A percentile compares a stretch with the other conserved stretches of the same genome.
phyloP scores from a whole-genome alignment of 2,888 invertebrate genomes.

The Xestia rhomboidea region DNA sequence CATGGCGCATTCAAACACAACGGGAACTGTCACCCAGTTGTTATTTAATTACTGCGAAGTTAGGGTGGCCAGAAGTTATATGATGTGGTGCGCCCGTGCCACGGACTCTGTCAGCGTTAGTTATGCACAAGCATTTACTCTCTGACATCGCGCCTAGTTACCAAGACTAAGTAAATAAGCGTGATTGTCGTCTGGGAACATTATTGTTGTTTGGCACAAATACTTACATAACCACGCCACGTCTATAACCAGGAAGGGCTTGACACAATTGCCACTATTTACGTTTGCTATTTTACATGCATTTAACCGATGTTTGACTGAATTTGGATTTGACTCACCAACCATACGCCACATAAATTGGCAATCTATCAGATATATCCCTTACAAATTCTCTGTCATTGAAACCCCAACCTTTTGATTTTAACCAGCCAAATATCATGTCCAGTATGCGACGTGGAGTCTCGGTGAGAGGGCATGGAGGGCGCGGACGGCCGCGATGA shows the following conservation, averaged over 20 bases:
- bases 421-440: constrained; percentile 43
- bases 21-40: constrained; percentile 55
- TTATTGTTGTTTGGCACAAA: constrained; percentile 2
- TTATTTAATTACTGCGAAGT: constrained; percentile 61
- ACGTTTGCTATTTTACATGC: neutral
- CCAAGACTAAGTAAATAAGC: neutral
- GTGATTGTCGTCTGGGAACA: constrained; percentile 1
- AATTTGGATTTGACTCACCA: constrained; percentile 5
- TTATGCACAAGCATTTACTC: constrained; percentile 40
- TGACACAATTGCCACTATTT: neutral
- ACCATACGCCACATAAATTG: neutral
- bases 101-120: constrained; percentile 39
- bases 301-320: neutral
- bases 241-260: neutral
- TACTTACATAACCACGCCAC: neutral
- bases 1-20: constrained; percentile 51
- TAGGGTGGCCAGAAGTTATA: constrained; percentile 50
- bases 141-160: constrained; percentile 29
- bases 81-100: constrained; percentile 40
- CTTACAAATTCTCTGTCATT: constrained; percentile 2
- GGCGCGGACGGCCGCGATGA: constrained; percentile 87
- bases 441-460: constrained; percentile 79
- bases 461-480: constrained; percentile 88
- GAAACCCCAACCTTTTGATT: constrained; percentile 19
- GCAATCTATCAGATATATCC: neutral